Conservation (phyloP, 1,140 invertebrate genomes). For the Drosophila parabipectinata region DNA sequence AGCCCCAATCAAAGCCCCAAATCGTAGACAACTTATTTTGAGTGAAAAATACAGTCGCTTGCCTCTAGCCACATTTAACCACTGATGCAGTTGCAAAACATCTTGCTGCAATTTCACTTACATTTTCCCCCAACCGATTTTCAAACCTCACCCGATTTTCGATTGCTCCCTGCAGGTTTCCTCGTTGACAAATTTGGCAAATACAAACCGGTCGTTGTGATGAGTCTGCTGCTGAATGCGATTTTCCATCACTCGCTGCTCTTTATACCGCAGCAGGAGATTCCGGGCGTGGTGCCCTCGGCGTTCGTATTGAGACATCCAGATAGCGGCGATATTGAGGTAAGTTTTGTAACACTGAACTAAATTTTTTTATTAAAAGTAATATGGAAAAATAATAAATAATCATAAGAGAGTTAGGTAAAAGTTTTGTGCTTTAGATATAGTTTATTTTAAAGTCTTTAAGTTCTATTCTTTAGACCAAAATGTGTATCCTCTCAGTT, state of each 20-base stretch:
- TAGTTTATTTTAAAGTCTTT: neutral
- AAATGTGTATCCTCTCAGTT: neutral
- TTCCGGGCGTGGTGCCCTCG: conserved; percentile 88
- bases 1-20: conserved; percentile 19
- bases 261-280: conserved; percentile 90
- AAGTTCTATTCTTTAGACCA: neutral
- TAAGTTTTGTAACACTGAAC: conserved; percentile 64
- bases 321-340: conserved; percentile 88
- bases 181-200: conserved; percentile 92
- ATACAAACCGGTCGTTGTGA: conserved; percentile 91
- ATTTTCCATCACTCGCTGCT: conserved; percentile 90
- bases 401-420: no score
- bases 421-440: no score
- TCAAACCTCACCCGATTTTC: conserved; percentile 2
- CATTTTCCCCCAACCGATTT: conserved; percentile 9
- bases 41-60: neutral
- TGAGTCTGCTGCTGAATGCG: conserved; percentile 89
- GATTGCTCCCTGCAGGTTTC: conserved; percentile 85
- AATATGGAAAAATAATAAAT: no score
- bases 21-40: conserved; percentile 18
- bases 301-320: conserved; percentile 90
- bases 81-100: conserved; percentile 5
- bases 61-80: neutral
- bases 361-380: neutral
- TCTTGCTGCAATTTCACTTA: conserved; percentile 22